Evolutionary conservation across 1,140 invertebrate species (phyloP).

Genomic region (Sesamia nonagrioides): DNA sequence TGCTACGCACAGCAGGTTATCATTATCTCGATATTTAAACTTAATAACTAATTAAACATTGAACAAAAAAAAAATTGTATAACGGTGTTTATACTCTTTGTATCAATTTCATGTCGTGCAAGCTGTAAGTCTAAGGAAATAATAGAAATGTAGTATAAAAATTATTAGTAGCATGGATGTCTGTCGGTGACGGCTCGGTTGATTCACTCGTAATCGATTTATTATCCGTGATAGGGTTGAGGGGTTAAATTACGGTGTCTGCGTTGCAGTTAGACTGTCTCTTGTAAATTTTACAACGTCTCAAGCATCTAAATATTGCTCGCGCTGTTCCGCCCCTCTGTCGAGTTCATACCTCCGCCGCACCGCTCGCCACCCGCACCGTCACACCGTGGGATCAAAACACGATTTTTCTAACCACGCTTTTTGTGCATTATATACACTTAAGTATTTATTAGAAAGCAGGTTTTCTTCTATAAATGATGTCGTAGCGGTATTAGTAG

Average conservation of each 20-base stretch:
- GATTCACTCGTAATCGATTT: constrained; percentile 1
- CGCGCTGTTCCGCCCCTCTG: not conserved
- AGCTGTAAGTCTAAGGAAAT: not conserved
- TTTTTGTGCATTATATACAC: not conserved
- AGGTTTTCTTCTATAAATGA: not conserved
- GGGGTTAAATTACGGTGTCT: constrained; percentile 17
- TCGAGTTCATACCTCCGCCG: no score
- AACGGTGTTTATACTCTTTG: constrained; percentile 10
- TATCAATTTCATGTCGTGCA: not conserved
- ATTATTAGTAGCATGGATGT: not conserved
- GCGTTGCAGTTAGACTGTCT: constrained; percentile 10
- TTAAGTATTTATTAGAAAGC: constrained; percentile 9
- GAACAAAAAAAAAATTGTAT: not conserved
- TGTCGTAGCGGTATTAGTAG: no score
- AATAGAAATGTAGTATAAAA: not conserved
- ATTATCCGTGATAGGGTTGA: not conserved
- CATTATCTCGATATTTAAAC: constrained; percentile 35
- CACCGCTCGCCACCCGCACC: not conserved
- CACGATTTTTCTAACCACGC: not conserved
- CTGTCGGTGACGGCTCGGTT: not conserved
- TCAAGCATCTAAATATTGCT: constrained; percentile 16
- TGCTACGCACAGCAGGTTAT: constrained; percentile 25
- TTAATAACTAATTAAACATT: constrained; percentile 25
- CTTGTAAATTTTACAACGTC: constrained; percentile 17
- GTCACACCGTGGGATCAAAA: constrained; percentile 9